Evolutionary conservation across 2,113 vertebrate genomes (phyloP).

Genomic region (Apteryx owenii): DNA sequence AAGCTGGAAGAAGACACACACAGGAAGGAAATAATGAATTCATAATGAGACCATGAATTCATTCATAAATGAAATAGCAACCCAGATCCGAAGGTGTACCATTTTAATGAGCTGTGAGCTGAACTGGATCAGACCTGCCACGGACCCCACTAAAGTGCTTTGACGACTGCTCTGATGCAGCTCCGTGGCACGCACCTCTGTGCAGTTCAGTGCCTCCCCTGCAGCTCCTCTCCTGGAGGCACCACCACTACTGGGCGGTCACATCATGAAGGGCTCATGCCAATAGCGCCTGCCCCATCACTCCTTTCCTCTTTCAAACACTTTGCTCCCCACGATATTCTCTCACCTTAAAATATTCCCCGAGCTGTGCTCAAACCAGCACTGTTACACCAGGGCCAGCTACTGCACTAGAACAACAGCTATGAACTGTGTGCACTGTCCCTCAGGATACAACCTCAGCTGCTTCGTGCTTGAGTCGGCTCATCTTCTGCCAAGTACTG

Average conservation of each 20-base stretch:
- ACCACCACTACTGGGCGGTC: background rate
- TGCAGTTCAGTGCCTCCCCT: background rate
- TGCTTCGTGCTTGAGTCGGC: background rate
- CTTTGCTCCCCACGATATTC: background rate
- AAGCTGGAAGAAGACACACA: background rate
- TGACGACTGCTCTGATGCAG: background rate
- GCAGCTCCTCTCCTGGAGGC: background rate
- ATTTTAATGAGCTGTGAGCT: background rate
- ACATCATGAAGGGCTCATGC: background rate
- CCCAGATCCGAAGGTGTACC: background rate
- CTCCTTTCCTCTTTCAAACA: background rate
- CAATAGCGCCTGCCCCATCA: background rate
- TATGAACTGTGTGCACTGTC: background rate
- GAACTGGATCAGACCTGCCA: background rate
- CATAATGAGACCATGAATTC: background rate
- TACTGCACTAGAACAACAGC: background rate
- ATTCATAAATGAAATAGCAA: background rate
- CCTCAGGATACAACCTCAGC: background rate
- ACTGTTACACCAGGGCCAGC: background rate
- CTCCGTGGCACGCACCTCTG: background rate
- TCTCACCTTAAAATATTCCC: background rate
- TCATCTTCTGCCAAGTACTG: background rate
- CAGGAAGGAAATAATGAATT: background rate
- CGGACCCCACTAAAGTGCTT: fast-evolving
- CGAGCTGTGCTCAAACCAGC: background rate